Conservation (phyloP, 2,797 vertebrate genomes). For the Melanotaenia maccullochi region DNA sequence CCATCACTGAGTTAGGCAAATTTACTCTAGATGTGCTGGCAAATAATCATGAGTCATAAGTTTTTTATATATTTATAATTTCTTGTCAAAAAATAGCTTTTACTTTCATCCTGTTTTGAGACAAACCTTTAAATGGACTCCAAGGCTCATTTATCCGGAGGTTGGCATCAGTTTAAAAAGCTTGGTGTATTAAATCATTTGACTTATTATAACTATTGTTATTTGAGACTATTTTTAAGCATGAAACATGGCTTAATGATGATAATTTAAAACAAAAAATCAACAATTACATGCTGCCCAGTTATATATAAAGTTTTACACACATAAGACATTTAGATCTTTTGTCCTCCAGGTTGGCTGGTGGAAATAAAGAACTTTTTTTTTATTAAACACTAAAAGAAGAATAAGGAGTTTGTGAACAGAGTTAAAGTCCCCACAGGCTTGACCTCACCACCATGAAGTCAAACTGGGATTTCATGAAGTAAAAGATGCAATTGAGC, state of each 20-base stretch:
- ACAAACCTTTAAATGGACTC: constrained; percentile 47
- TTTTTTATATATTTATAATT: constrained; percentile 9
- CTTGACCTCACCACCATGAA: constrained; percentile 4
- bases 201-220: not conserved
- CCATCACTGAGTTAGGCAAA: constrained; percentile 28
- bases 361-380: constrained; percentile 9
- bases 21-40: constrained; percentile 41
- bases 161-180: constrained; percentile 30
- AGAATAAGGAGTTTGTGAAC: constrained; percentile 6
- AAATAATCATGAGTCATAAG: constrained; percentile 56
- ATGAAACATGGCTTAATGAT: constrained; percentile 24
- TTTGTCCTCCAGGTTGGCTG: not conserved
- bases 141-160: constrained; percentile 29
- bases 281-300: too few species aligned
- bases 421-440: not conserved
- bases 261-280: constrained; percentile 9
- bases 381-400: constrained; percentile 1
- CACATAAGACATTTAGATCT: not conserved
- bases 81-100: constrained; percentile 38
- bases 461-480: constrained; percentile 15
- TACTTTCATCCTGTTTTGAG: constrained; percentile 55
- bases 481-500: constrained; percentile 10
- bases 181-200: not conserved
- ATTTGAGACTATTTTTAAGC: not conserved
- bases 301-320: not conserved